Base-by-base conservation (phyloP, 1,140 invertebrate genomes). In the Sitobion miscanthi region DNA sequence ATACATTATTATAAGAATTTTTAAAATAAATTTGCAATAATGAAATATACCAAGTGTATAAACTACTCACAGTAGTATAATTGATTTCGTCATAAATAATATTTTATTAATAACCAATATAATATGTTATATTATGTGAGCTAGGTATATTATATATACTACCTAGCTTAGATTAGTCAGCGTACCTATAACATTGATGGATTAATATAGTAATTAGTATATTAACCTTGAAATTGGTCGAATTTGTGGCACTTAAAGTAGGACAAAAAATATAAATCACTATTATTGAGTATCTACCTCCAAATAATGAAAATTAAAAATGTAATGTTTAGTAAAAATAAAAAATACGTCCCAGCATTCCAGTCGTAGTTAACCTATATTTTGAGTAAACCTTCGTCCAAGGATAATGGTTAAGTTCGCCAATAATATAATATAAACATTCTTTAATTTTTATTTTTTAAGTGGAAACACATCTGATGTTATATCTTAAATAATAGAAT, bases 251-350 rank as follows among this genome's bases (percentile, higher is more conserved):
- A 25, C 83, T 85, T 77, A 45, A 85, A 45, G 45, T 49, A 88
- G 86, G 45, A 87, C 83, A 38, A 87, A 87, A 86, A 87, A 47
- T 87, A 47, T 88, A 23, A 88, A 49, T 49, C 86, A 88, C 30
- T 88, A 49, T 49, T n/a, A n/a, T 88, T 21, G 11, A 49, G 20
- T 49, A 49, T 8, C 30, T n/a, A 35, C n/a, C n/a, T 77, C 62
- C 62, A 20, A n/a, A n/a, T 77, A 77, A 77, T n/a, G 62, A 77
- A n/a, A 77, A 77, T 77, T 77, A 77, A 77, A 69, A 77, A 77
- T 77, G 5, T 77, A 35, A 77, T 35, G 30, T 77, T 77, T 17
- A n/a, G 30, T 35, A 77, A 77, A 77, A 69, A 69, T 62, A 30
- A 62, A 69, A 69, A 62, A 5, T 6, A 77, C 14, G 1, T n/a